phyloP scores from a whole-genome alignment of 2,797 vertebrate genomes.

The Myotis myotis region DNA sequence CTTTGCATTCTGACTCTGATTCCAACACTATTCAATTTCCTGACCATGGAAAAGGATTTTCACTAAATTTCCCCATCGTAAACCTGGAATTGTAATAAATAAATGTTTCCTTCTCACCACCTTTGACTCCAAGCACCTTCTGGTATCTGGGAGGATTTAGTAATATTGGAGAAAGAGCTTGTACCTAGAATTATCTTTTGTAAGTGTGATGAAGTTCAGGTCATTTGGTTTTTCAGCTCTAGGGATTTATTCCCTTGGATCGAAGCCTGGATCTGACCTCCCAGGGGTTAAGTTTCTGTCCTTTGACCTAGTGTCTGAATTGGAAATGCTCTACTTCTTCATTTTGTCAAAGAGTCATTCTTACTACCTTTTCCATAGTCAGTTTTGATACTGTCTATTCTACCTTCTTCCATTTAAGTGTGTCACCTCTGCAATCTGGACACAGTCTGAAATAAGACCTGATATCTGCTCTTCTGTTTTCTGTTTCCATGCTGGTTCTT shows the following conservation, averaged over 20 bases:
- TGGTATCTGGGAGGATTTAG: constrained; percentile 17
- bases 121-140: not conserved
- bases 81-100: constrained; percentile 27
- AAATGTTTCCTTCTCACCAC: constrained; percentile 24
- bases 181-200: constrained; percentile 16
- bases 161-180: constrained; percentile 8
- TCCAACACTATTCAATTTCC: constrained; percentile 54
- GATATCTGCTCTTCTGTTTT: not conserved
- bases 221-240: constrained; percentile 26
- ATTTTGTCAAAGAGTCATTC: constrained; percentile 30
- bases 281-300: not conserved
- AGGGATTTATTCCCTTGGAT: constrained; percentile 37
- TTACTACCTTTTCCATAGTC: not conserved
- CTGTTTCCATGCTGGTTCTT: not conserved
- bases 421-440: not conserved
- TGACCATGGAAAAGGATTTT: constrained; percentile 49
- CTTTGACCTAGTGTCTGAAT: not conserved
- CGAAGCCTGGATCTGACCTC: constrained; percentile 16
- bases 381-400: not conserved
- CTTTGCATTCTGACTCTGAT: constrained; percentile 35
- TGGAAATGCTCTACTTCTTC: not conserved
- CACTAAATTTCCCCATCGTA: constrained; percentile 39
- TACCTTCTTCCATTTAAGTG: not conserved
- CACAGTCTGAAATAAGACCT: not conserved
- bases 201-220: not conserved